These are phyloP conservation scores for Glyptemys insculpta DNA, from an alignment of 2,797 vertebrate species.

Conservation along the genomic window DNA sequence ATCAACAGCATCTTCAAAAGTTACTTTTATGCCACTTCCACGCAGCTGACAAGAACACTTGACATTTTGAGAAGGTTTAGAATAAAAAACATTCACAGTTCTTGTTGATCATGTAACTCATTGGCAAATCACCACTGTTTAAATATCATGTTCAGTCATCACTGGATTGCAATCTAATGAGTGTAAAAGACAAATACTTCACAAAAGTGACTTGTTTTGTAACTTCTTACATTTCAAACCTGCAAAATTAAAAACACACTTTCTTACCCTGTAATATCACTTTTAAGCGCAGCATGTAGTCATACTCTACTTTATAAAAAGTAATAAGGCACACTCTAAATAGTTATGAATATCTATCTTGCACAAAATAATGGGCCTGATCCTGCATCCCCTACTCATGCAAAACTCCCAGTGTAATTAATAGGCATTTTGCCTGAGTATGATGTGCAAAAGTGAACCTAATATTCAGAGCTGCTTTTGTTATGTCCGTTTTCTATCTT, in stretches of 20 bases:
- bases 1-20: conserved; percentile 51
- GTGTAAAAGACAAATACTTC: conserved; percentile 62
- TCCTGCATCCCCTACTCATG: background rate
- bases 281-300: background rate
- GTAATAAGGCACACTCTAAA: background rate
- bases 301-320: background rate
- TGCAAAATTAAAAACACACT: conserved; percentile 11
- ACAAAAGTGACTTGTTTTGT: conserved; percentile 63
- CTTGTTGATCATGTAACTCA: conserved; percentile 77
- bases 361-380: background rate
- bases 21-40: conserved; percentile 65
- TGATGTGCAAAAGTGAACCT: background rate
- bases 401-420: background rate
- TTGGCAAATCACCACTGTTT: conserved; percentile 76
- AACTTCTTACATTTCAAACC: conserved; percentile 37
- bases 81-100: conserved; percentile 78
- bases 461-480: background rate
- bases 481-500: background rate
- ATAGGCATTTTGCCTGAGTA: background rate
- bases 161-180: conserved; percentile 75
- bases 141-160: conserved; percentile 77
- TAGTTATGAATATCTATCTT: background rate
- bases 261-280: background rate
- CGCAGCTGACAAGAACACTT: conserved; percentile 76
- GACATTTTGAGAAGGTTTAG: conserved; percentile 79